Evolutionary conservation across 2,113 vertebrate species (phyloP).

Genomic region (Amphilophus citrinellus): DNA sequence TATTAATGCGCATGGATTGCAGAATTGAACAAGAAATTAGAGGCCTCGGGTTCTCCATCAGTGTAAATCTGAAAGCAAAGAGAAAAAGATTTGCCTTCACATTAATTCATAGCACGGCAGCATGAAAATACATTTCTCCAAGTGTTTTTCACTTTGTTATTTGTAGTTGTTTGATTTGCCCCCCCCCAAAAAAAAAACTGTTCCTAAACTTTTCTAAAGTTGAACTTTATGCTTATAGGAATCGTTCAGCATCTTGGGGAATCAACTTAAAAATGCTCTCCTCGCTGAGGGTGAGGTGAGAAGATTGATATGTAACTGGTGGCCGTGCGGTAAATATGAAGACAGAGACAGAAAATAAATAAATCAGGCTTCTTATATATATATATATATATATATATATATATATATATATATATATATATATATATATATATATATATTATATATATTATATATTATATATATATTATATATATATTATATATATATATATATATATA

Average conservation of each 20-base stretch:
- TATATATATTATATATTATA: too few relatives aligned
- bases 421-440: too few relatives aligned
- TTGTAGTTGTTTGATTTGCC: constrained; percentile 13
- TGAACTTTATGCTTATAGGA: constrained; percentile 17
- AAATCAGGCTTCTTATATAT: neutral
- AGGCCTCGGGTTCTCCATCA: neutral
- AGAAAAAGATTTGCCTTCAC: neutral
- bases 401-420: too few relatives aligned
- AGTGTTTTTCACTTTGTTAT: neutral
- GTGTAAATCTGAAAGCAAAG: neutral
- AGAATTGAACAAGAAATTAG: constrained; percentile 14
- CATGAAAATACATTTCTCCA: neutral
- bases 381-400: too few relatives aligned
- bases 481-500: too few relatives aligned
- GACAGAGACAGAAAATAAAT: neutral
- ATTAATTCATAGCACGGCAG: neutral
- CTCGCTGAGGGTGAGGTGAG: neutral
- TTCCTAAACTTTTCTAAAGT: constrained; percentile 22
- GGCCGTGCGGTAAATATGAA: neutral
- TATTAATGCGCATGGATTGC: neutral
- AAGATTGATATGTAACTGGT: neutral
- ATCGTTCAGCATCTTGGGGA: neutral
- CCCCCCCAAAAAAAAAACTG: neutral
- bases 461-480: too few relatives aligned
- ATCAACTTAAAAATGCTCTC: neutral